Percentiles rank a stretch among this genome's conserved stretches.
These are phyloP conservation scores for Kradibia gibbosae DNA, from an alignment of 1,140 invertebrate species.

Conservation along the genomic window DNA sequence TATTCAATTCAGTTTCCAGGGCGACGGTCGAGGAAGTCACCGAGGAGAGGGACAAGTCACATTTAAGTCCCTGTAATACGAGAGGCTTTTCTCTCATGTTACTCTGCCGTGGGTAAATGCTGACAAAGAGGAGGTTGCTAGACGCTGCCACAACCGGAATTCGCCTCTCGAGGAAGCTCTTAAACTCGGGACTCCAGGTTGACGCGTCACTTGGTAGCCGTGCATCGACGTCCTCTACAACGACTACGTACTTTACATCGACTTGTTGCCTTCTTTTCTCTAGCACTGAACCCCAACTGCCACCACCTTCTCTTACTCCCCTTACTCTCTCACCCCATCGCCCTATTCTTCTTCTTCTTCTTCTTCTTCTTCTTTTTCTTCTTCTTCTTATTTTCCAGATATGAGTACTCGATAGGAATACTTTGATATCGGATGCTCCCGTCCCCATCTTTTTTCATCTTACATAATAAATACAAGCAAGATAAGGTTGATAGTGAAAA, in stretches of 20 bases:
- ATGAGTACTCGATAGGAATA: not conserved
- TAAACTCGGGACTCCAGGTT: not conserved
- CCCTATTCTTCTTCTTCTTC: not conserved
- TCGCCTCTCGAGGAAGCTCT: not conserved
- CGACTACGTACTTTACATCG: too few species aligned
- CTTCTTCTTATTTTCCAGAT: not conserved
- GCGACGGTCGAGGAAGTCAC: not conserved
- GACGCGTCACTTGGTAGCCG: not conserved
- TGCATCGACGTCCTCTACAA: not conserved
- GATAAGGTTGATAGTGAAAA: not conserved
- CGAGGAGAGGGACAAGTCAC: not conserved
- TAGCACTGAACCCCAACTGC: too few species aligned
- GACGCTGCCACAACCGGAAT: conserved; percentile 18
- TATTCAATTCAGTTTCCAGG: conserved; percentile 31
- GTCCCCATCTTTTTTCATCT: not conserved
- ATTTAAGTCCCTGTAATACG: conserved; percentile 18
- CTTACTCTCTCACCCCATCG: not conserved
- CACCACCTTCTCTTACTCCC: not conserved
- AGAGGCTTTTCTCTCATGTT: conserved; percentile 38
- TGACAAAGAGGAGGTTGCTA: conserved; percentile 18
- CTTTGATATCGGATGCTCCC: not conserved
- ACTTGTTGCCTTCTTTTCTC: too few species aligned
- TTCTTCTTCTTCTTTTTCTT: not conserved
- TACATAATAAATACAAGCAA: not conserved
- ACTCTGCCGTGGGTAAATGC: conserved; percentile 9